Base-by-base conservation (phyloP, 2,797 vertebrate species). In the Sebastes taczanowskii region DNA sequence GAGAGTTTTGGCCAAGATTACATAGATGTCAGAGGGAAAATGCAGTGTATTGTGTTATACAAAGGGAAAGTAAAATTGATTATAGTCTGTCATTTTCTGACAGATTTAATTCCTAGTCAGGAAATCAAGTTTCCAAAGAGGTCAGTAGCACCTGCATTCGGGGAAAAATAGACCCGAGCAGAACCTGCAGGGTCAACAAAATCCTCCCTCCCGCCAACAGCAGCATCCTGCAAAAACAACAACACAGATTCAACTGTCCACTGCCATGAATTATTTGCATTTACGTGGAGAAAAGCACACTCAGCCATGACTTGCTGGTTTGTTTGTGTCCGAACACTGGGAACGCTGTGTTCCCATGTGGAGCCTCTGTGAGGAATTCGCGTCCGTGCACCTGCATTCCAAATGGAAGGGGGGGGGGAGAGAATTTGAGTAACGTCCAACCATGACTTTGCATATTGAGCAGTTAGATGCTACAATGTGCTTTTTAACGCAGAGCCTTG, bases 301-400 rank as follows among this genome's bases (percentile, higher is more conserved):
- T 46, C 49, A 4, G 66, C 62, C 23, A 16, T 78, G 80, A 87
- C 70, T 71, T 11, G 76, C 5, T 13, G 56, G 58, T 58, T 61
- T 81, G 74, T 87, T 64, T 82, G 79, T 13, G 49, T 73, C 71
- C 46, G 60, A 71, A 89, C 89, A 91, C 67, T 85, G 72, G 87
- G 91, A 92, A 90, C 88, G 76, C 78, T 73, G 78, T 94, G 94
- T 91, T 87, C 91, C 85, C 49, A 25, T 32, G 77, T 80, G 85
- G 80, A 82, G 88, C 87, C 84, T 80, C 67, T 11, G 65, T 84
- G 89, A 64, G 91, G 91, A 92, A 90, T 93, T 90, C 23, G 4
- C 1, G 10, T 70, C 76, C 72, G 4, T 93, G 91, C 91, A 95
- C 94, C 94, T 95, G 94, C 92, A 93, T 95, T 93, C 87, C 86